Base-by-base conservation (phyloP, 64 coral and sea anemone species). In the Stichodactyla mertensii region DNA sequence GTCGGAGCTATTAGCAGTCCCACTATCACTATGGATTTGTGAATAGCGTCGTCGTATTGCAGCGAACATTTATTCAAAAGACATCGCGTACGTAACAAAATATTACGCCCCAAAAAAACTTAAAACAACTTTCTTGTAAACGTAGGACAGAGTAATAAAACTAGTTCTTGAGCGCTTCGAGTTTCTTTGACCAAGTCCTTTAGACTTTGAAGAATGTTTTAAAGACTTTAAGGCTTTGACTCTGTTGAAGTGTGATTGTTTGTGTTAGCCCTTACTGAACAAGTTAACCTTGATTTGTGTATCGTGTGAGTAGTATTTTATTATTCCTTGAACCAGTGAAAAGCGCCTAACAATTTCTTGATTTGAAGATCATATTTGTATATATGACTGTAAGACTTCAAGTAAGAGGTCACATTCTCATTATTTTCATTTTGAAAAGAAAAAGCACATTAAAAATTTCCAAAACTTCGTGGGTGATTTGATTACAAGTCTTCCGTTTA, bases 371-470 rank as follows among this genome's bases (percentile, higher is more conserved):
- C 53, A 12, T 81, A 22, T 55, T 81, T 81, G 78, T 81, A 81
- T 81, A 81, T 81, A 81, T 12, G 18, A 20, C 5, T 92, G 90
- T 89, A 92, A 89, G 84, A 92, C 91, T 89, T 91, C 89, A 31
- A 58, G 56, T 58, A 58, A 74, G 23, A 61, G 79, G 90, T 61
- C 58, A 71, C 84, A 92, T 87, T 92, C 85, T 89, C 87, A 90
- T 90, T 97, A 97, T 97, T 97, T 97, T 97, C 94, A 70, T 93
- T 97, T 97, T 93, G 94, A 90, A 89, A 89, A 92, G 64, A 90
- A 85, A 95, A 97, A 97, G 91, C 91, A 92, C 91, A 97, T 97
- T 95, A 90, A 97, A 97, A 92, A 52, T 80, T 77, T 92, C 80
- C 55, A 92, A 92, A 91, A 87, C 89, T 86, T 92, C 79, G 54